Evolutionary conservation across 1,140 invertebrate species (phyloP).

Genomic region (Monochamus saltuarius): DNA sequence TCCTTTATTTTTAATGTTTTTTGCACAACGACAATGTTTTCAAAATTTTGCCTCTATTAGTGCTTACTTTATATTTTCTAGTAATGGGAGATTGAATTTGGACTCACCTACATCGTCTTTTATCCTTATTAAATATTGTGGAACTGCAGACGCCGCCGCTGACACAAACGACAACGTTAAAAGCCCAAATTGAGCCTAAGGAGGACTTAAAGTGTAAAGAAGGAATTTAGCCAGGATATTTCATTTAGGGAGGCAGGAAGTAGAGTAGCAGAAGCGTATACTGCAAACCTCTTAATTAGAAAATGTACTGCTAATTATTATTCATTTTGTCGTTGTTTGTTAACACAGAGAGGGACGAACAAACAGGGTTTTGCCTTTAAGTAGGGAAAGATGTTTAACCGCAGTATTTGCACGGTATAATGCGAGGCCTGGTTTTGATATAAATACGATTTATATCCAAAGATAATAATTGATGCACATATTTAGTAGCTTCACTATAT

Average conservation of each 20-base stretch:
- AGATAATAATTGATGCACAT: no score
- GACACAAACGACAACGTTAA: constrained; percentile 10
- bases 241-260: constrained; percentile 32
- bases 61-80: no score
- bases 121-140: no score
- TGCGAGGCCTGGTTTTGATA: background rate
- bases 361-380: constrained; percentile 26
- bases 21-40: no score
- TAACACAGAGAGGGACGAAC: constrained; percentile 19
- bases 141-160: no score
- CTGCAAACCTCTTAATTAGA: constrained; percentile 39
- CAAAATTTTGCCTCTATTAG: no score
- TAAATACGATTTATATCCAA: background rate
- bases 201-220: constrained; percentile 45
- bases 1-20: no score
- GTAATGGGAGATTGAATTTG: no score
- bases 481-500: no score
- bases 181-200: constrained; percentile 39
- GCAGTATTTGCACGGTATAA: background rate
- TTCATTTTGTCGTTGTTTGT: constrained; percentile 41
- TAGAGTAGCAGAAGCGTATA: constrained; percentile 10
- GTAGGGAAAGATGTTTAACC: background rate
- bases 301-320: constrained; percentile 44
- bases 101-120: no score
- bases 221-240: constrained; percentile 37